These are phyloP conservation scores for Leptestheria dahalacensis DNA, from an alignment of 1,140 invertebrate species.

Conservation along the genomic window DNA sequence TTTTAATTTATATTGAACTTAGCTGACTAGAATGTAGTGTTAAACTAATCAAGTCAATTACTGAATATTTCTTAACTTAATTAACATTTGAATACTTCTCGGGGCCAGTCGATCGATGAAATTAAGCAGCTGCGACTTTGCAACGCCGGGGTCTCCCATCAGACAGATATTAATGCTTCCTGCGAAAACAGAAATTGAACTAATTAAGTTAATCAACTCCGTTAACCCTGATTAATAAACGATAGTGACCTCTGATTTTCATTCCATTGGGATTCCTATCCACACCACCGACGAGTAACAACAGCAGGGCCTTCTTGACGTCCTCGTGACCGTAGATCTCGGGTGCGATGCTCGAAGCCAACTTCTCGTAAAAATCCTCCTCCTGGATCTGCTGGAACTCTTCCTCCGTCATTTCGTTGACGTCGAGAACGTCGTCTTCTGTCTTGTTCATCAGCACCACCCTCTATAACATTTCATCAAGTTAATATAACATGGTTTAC, in stretches of 20 bases:
- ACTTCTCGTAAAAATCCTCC: conserved; percentile 81
- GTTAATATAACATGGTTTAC: too few relatives aligned
- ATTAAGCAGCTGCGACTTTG: conserved; percentile 90
- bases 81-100: conserved; percentile 47
- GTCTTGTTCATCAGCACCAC: conserved; percentile 65
- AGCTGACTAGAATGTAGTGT: neutral
- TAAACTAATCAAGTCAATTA: neutral
- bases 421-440: conserved; percentile 51
- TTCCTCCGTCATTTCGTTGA: conserved; percentile 57
- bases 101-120: conserved; percentile 89
- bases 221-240: neutral
- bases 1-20: neutral
- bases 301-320: conserved; percentile 89
- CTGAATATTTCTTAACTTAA: neutral
- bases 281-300: conserved; percentile 89
- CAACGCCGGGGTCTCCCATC: conserved; percentile 99
- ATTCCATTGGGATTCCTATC: conserved; percentile 70
- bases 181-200: too few relatives aligned
- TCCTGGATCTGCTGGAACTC: conserved; percentile 59
- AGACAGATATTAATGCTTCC: conserved; percentile 95
- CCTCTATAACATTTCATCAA: conserved; percentile 35
- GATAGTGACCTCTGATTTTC: conserved; percentile 68
- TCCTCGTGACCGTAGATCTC: conserved; percentile 98
- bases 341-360: conserved; percentile 86
- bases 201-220: neutral